These are phyloP conservation scores for Sula dactylatra DNA, from an alignment of 2,113 vertebrate genomes.

Conservation along the genomic window DNA sequence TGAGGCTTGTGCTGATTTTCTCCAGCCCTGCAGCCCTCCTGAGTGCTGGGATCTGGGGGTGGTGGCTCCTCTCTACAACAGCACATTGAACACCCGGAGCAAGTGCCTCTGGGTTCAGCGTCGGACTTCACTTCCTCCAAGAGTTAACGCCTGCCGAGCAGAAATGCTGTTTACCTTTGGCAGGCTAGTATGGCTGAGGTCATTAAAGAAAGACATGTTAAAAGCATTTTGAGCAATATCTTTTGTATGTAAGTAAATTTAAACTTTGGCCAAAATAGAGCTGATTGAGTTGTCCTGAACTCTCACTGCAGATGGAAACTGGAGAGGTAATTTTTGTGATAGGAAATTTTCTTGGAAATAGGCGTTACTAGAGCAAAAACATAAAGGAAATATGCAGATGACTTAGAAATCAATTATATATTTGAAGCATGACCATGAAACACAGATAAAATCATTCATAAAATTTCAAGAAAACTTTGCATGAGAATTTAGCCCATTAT, in stretches of 20 bases:
- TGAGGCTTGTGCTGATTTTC: not conserved
- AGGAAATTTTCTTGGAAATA: not conserved
- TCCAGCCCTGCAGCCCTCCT: not conserved
- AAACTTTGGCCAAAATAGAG: not conserved
- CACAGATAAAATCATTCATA: not conserved
- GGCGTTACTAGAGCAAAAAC: not conserved
- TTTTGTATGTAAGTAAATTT: not conserved
- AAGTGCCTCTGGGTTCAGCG: not conserved
- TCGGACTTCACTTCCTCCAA: not conserved
- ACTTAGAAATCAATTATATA: not conserved
- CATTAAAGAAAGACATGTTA: not conserved
- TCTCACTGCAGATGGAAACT: not conserved
- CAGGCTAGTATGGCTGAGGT: not conserved
- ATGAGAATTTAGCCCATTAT: not conserved
- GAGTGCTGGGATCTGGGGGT: not conserved
- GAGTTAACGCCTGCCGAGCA: not conserved
- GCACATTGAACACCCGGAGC: fast-evolving
- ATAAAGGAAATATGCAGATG: not conserved
- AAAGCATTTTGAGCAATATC: conserved; percentile 50
- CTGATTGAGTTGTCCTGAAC: not conserved
- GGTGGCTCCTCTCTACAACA: not conserved
- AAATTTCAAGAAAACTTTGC: not conserved
- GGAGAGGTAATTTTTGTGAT: not conserved
- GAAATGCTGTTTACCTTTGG: conserved; percentile 19
- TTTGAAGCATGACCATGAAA: not conserved